phyloP scores from a whole-genome alignment of 2,888 invertebrate genomes.

The Oxycera nigricornis region DNA sequence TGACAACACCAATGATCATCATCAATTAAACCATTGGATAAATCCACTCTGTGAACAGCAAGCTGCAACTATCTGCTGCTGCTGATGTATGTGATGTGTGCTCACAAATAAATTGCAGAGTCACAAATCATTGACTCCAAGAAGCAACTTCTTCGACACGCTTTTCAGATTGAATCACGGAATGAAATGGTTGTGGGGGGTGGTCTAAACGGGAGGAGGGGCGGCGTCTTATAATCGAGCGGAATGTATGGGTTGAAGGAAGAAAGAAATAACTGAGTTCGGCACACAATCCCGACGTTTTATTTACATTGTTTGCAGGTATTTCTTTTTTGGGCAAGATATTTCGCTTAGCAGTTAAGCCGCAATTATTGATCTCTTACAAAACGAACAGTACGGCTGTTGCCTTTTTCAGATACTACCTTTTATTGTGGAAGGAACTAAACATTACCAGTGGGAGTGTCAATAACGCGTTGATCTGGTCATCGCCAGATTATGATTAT shows the following conservation, averaged over 20 bases:
- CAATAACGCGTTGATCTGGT: no score
- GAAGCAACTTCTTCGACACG: constrained; percentile 28
- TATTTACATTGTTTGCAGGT: neutral
- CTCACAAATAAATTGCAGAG: constrained; percentile 27
- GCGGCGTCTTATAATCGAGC: neutral
- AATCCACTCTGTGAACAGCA: constrained; percentile 19
- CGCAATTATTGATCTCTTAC: neutral
- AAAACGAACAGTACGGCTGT: neutral
- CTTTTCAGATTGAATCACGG: constrained; percentile 2
- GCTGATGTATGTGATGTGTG: constrained; percentile 9
- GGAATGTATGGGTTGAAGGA: neutral
- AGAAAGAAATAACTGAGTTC: neutral
- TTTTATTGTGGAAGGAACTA: no score
- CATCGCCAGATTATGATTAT: no score
- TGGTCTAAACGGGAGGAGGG: neutral
- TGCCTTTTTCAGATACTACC: no score
- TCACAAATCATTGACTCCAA: constrained; percentile 37
- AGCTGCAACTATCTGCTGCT: neutral
- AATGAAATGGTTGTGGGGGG: neutral
- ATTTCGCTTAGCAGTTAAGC: neutral
- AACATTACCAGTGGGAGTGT: no score
- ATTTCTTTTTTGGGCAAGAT: neutral
- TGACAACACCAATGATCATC: constrained; percentile 36
- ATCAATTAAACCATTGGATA: constrained; percentile 32
- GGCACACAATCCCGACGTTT: neutral